These are phyloP conservation scores for Ochlodes sylvanus DNA, from an alignment of 2,888 invertebrate species.

Conservation along the genomic window DNA sequence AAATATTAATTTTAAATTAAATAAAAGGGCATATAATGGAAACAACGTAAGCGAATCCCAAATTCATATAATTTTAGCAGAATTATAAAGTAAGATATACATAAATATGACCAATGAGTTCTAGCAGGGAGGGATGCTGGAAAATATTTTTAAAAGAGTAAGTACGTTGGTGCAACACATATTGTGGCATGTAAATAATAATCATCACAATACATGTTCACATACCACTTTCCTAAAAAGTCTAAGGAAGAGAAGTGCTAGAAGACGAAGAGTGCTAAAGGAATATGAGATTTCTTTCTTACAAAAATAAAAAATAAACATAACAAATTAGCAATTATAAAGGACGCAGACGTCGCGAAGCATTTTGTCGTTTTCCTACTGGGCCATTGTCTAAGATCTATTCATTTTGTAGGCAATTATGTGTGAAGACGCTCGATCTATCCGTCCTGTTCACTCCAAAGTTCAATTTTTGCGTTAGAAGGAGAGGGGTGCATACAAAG, in stretches of 20 bases:
- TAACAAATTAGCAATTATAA: conserved; percentile 51
- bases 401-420: conserved; percentile 77
- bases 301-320: not conserved
- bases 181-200: too few species aligned
- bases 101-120: too few species aligned
- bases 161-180: too few species aligned
- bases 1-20: too few species aligned
- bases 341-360: conserved; percentile 50
- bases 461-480: conserved; percentile 51
- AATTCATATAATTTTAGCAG: too few species aligned
- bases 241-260: too few species aligned
- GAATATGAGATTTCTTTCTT: not conserved
- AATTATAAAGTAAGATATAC: too few species aligned
- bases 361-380: conserved; percentile 58
- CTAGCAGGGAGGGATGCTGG: too few species aligned
- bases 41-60: too few species aligned
- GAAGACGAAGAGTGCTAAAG: not conserved
- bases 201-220: not conserved
- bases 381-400: conserved; percentile 70
- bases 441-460: conserved; percentile 53
- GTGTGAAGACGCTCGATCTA: conserved; percentile 58
- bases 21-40: too few species aligned
- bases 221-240: not conserved
- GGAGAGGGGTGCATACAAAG: conserved; percentile 61
- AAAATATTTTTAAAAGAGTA: too few species aligned